phyloP scores from a whole-genome alignment of 2,888 invertebrate genomes.

The Xylophagus ater region DNA sequence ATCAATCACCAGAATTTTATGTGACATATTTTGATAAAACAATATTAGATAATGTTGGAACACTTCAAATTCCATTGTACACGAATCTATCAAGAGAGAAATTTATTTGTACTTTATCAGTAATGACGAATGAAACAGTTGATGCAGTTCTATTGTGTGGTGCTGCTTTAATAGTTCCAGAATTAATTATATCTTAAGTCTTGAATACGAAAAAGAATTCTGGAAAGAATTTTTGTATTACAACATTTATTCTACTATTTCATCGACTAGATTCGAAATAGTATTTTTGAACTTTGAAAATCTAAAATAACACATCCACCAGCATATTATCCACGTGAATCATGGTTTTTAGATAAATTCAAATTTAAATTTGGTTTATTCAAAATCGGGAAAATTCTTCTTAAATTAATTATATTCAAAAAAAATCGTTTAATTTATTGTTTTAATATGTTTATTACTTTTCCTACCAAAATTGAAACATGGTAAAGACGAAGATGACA shows the following conservation, averaged over 20 bases:
- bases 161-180: constrained; percentile 30
- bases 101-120: constrained; percentile 28
- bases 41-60: constrained; percentile 2
- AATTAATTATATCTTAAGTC: too few species aligned
- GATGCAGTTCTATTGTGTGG: constrained; percentile 32
- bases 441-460: constrained; percentile 59
- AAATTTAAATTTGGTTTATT: constrained; percentile 59
- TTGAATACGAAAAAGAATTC: too few species aligned
- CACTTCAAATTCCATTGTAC: constrained; percentile 26
- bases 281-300: constrained; percentile 57
- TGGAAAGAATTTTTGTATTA: too few species aligned
- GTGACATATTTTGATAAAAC: constrained; percentile 21
- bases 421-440: constrained; percentile 68
- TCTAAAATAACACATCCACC: constrained; percentile 44
- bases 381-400: constrained; percentile 60
- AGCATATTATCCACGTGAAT: constrained; percentile 36
- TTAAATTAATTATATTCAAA: constrained; percentile 69
- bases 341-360: constrained; percentile 53
- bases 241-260: too few species aligned
- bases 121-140: constrained; percentile 22
- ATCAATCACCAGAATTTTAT: constrained; percentile 21
- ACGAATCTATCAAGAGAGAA: constrained; percentile 26
- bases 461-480: constrained; percentile 57
- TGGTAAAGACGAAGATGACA: constrained; percentile 28
- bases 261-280: constrained; percentile 52